Evolutionary conservation across 2,888 invertebrate genomes (phyloP).

Genomic region (Drepana falcataria): DNA sequence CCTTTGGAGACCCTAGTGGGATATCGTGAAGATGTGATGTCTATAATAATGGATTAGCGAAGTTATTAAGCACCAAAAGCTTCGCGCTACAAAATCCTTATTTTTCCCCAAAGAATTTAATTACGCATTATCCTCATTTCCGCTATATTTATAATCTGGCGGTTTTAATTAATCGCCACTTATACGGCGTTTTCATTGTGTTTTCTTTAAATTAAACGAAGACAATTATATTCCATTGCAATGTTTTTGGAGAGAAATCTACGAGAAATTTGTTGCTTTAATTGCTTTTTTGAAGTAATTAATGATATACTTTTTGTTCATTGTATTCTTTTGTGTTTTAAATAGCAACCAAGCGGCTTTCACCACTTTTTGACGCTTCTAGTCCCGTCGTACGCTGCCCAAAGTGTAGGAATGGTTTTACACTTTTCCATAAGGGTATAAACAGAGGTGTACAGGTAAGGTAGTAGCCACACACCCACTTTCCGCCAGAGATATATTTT

Average conservation of each 20-base stretch:
- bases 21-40: too few species aligned
- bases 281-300: not conserved
- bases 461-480: too few species aligned
- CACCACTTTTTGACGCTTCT: too few species aligned
- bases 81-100: not conserved
- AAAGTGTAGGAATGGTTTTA: too few species aligned
- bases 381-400: too few species aligned
- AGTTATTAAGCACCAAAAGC: too few species aligned
- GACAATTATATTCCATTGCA: slow-evolving; percentile 1
- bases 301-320: not conserved
- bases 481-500: too few species aligned
- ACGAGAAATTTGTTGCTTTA: not conserved
- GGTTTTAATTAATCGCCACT: slow-evolving; percentile 27
- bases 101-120: slow-evolving; percentile 15
- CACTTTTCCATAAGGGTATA: too few species aligned
- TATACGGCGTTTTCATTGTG: slow-evolving; percentile 9
- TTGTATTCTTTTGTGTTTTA: not conserved
- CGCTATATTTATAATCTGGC: slow-evolving; percentile 21
- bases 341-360: too few species aligned
- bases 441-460: too few species aligned
- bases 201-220: slow-evolving; percentile 10
- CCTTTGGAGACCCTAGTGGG: too few species aligned
- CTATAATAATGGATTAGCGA: too few species aligned
- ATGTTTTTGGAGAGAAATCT: slow-evolving; percentile 3
- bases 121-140: slow-evolving; percentile 30